Evolutionary conservation across 2,888 invertebrate species (phyloP).

Genomic region (Neoascia interrupta): DNA sequence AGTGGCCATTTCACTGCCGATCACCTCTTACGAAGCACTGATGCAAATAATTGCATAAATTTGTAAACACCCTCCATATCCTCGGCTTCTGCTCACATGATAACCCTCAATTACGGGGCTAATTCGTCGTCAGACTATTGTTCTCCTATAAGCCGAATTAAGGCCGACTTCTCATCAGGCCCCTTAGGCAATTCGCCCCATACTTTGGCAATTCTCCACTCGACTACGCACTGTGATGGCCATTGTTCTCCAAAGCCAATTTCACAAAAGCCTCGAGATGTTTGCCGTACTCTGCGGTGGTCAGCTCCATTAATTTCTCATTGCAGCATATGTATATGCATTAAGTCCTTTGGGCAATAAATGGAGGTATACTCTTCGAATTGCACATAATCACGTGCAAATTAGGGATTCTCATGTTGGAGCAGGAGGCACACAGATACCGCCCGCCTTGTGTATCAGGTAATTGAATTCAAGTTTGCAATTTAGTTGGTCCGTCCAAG

Average conservation of each 20-base stretch:
- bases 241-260: constrained; percentile 3
- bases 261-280: constrained; percentile 24
- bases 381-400: constrained; percentile 21
- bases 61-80: constrained; percentile 15
- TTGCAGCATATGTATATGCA: constrained; percentile 7
- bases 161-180: not conserved
- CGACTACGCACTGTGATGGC: not conserved
- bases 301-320: constrained; percentile 42
- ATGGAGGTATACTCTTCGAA: constrained; percentile 3
- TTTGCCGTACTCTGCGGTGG: constrained; percentile 1
- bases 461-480: constrained; percentile 12
- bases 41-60: constrained; percentile 47
- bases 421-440: no score
- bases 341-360: not conserved
- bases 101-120: not conserved
- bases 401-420: constrained; percentile 12
- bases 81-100: not conserved
- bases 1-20: constrained; percentile 1
- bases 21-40: constrained; percentile 14
- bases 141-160: constrained; percentile 17
- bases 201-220: not conserved
- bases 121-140: constrained; percentile 35
- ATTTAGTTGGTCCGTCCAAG: not conserved
- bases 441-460: not conserved
- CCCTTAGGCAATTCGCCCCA: no score